Evolutionary conservation across 2,797 vertebrate species (phyloP).

Genomic region (Gobio occitaniae): DNA sequence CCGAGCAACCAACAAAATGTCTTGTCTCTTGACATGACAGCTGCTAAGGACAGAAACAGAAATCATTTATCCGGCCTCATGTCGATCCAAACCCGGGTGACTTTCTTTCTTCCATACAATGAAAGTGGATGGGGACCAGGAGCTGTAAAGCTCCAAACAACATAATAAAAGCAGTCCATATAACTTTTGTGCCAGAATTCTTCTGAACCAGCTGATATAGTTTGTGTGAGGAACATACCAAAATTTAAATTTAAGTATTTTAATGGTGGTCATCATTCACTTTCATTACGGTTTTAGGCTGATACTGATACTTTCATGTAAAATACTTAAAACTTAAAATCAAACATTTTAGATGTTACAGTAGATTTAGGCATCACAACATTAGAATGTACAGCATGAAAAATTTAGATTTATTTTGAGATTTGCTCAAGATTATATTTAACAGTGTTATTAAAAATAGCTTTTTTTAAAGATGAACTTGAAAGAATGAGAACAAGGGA

Average conservation of each 20-base stretch:
- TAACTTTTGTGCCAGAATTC: not conserved
- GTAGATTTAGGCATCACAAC: no score
- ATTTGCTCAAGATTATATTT: not conserved
- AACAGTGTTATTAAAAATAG: not conserved
- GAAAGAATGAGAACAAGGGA: not conserved
- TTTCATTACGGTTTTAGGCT: not conserved
- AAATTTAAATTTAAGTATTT: not conserved
- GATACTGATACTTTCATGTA: not conserved
- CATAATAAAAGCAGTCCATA: not conserved
- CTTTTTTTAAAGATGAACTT: not conserved
- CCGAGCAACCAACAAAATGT: not conserved
- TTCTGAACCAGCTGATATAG: not conserved
- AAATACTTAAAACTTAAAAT: no score
- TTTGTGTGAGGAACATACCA: not conserved
- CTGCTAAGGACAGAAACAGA: not conserved
- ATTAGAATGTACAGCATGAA: no score
- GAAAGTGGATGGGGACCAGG: not conserved
- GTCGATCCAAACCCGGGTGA: not conserved
- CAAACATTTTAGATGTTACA: no score
- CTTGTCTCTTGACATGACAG: slow-evolving; percentile 7
- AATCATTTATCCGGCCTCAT: not conserved
- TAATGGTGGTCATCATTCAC: not conserved
- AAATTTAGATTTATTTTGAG: not conserved
- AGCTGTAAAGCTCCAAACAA: slow-evolving; percentile 2
- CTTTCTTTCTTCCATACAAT: slow-evolving; percentile 3